These are phyloP conservation scores for Lepidonotus clava DNA, from an alignment of 2,888 invertebrate species.

Conservation along the genomic window DNA sequence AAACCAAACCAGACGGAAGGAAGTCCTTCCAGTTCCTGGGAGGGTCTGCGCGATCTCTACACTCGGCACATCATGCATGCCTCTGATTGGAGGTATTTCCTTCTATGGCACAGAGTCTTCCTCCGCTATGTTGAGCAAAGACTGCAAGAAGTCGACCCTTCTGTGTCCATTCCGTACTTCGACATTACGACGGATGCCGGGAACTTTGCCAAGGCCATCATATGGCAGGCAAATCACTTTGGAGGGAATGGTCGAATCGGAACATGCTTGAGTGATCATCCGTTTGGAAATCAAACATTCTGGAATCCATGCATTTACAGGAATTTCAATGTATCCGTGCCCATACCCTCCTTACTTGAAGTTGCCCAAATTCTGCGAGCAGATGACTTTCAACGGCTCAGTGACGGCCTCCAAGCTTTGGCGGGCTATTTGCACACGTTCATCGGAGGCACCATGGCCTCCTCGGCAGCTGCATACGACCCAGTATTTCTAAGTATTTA, in stretches of 20 bases:
- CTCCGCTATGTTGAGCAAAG: conserved; percentile 73
- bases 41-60: conserved; percentile 72
- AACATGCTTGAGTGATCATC: conserved; percentile 75
- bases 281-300: conserved; percentile 73
- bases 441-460: conserved; percentile 78
- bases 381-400: conserved; percentile 71
- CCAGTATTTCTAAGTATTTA: conserved; percentile 75
- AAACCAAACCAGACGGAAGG: neutral
- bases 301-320: conserved; percentile 76
- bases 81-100: conserved; percentile 71
- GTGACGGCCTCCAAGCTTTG: conserved; percentile 70
- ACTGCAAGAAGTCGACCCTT: conserved; percentile 73
- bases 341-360: conserved; percentile 75
- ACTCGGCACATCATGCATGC: conserved; percentile 73
- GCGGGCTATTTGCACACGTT: conserved; percentile 75
- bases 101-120: conserved; percentile 78
- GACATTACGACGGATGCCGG: conserved; percentile 79
- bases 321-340: conserved; percentile 71
- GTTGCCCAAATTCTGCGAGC: conserved; percentile 68
- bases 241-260: conserved; percentile 75
- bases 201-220: conserved; percentile 69
- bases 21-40: conserved; percentile 73
- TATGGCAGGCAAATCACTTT: conserved; percentile 77
- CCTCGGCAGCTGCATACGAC: conserved; percentile 75
- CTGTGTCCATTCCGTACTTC: conserved; percentile 78